Evolutionary conservation across 2,888 invertebrate species (phyloP).

Genomic region (Diarsia mendica): DNA sequence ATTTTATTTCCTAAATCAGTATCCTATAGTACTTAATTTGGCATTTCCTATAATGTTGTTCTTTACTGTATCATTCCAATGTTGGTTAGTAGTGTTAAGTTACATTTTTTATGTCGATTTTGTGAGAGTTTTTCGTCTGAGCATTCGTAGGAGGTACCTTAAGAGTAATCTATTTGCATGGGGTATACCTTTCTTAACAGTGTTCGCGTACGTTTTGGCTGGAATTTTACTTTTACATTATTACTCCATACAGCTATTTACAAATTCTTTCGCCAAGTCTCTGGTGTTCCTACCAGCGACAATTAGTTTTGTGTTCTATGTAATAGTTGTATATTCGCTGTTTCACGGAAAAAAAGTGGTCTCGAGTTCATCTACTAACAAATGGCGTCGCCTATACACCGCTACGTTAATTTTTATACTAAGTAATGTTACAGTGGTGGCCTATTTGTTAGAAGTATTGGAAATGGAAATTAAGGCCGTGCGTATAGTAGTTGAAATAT

Average conservation of each 20-base stretch:
- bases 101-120: slow-evolving; percentile 11
- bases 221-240: background rate
- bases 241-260: background rate
- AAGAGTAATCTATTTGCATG: slow-evolving; percentile 5
- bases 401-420: no score
- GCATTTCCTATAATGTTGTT: background rate
- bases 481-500: background rate
- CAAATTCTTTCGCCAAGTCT: background rate
- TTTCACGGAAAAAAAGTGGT: no score
- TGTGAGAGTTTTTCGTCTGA: background rate
- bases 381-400: no score
- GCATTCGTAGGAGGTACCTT: background rate
- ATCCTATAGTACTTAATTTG: background rate
- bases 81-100: background rate
- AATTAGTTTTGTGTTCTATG: background rate
- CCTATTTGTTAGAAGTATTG: background rate
- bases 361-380: no score
- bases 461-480: background rate
- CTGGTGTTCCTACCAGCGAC: background rate
- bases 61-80: background rate
- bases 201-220: background rate
- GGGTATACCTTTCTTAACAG: background rate
- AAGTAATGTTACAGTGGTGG: background rate
- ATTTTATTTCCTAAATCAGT: background rate
- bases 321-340: background rate